Base-by-base conservation (phyloP, 2,888 invertebrate species). In the Rapana venosa region DNA sequence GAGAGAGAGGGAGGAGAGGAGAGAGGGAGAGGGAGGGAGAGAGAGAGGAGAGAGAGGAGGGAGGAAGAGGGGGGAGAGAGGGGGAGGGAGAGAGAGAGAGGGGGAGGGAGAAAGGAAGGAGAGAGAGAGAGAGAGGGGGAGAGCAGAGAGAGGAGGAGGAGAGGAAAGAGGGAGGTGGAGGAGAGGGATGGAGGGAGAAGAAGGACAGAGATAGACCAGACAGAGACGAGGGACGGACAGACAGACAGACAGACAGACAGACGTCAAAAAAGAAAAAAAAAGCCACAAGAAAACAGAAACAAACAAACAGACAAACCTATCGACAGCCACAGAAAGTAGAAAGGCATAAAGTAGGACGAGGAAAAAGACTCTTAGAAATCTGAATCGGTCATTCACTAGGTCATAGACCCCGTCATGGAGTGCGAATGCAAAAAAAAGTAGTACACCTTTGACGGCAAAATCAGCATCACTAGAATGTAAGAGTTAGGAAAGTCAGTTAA, bases 111-210 rank as follows among this genome's bases (percentile, higher is more conserved):
- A 61, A 17, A 61, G 61, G 17, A 17, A 61, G 61, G 61, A 74
- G 74, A 74, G 74, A 74, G 74, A 74, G 74, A 74, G 74, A 74
- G 74, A 32, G 56, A 84, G 79, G 32, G 79, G 20, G 79, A 32
- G 79, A 79, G 79, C 6, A 20, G 20, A 32, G 8, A 32, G 32
- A 32, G 20, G 79, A 79, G 79, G 8, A 32, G 32, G 79, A 79
- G 30, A 79, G 35, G 20, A 32, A 79, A 32, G 32, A 22, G 32
- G 30, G 32, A 6, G 11, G 79, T 32, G 79, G 32, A 32, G 32
- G 79, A 79, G 13, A 79, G 11, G 20, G 2, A 79, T 6, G 20
- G 2, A 79, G 26, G 35, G 26, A 79, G 8, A 32, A 32, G 32
- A 32, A 32, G 79, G 20, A 11, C 6, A 11, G 32, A 32, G 32